Evolutionary conservation across 2,797 vertebrate species (phyloP).

Genomic region (Catharus ustulatus): DNA sequence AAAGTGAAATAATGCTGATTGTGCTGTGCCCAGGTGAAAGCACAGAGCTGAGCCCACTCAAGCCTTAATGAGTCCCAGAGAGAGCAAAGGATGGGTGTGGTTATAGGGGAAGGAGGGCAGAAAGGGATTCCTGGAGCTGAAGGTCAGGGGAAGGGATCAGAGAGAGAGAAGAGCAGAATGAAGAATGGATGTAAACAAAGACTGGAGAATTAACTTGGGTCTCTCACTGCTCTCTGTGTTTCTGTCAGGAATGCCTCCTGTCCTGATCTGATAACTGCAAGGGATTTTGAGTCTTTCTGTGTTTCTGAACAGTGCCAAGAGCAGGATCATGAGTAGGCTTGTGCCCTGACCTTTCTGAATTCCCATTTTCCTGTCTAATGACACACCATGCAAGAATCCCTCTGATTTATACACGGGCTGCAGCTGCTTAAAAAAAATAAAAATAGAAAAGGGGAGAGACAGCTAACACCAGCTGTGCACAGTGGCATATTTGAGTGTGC

Average conservation of each 20-base stretch:
- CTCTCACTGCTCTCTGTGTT: too few relatives aligned
- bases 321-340: neutral
- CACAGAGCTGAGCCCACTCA: neutral
- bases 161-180: neutral
- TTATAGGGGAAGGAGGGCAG: neutral
- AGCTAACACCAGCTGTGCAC: neutral
- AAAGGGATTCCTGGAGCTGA: neutral
- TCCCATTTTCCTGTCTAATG: slow-evolving; percentile 19
- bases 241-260: neutral
- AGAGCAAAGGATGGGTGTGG: neutral
- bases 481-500: neutral
- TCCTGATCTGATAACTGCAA: neutral
- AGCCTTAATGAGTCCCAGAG: neutral
- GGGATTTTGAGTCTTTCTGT: neutral
- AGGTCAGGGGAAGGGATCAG: neutral
- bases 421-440: neutral
- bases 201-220: neutral
- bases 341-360: slow-evolving; percentile 16
- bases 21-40: neutral
- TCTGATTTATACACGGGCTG: neutral
- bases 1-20: neutral
- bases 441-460: neutral
- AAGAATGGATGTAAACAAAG: neutral
- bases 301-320: neutral
- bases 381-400: neutral